Percentiles rank a stretch among this genome's conserved stretches.
Conservation (phyloP, 2,113 vertebrate species). For the Mustela nigripes region DNA sequence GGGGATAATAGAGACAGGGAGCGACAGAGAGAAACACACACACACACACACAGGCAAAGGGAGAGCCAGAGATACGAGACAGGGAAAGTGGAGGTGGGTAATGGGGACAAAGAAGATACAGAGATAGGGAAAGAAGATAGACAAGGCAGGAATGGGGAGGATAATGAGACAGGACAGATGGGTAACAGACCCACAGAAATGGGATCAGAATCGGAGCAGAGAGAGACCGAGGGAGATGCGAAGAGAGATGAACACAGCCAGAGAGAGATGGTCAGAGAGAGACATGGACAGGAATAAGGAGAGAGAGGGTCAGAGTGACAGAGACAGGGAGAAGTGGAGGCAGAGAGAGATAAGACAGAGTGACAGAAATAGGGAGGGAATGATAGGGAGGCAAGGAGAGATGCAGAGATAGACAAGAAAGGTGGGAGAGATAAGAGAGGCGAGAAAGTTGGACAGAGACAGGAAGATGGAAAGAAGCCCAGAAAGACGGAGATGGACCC, state of each 20-base stretch:
- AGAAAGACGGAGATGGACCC: constrained; percentile 1
- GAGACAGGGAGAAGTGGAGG: neutral
- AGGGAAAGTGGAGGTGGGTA: neutral
- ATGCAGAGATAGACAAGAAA: neutral
- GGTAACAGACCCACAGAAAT: neutral
- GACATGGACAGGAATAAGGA: neutral
- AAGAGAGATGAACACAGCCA: neutral
- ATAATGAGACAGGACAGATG: neutral
- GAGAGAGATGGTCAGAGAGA: constrained; percentile 44
- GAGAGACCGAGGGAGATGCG: neutral
- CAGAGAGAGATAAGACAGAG: neutral
- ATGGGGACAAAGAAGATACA: constrained; percentile 6
- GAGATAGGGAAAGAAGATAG: neutral
- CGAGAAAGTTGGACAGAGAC: constrained; percentile 49
- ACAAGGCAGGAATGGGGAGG: neutral
- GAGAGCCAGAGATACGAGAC: neutral
- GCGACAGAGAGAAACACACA: neutral
- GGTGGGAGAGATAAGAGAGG: neutral
- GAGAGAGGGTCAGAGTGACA: constrained; percentile 40
- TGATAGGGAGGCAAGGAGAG: neutral
- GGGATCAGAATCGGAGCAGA: neutral
- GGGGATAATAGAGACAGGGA: neutral
- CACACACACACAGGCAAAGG: neutral
- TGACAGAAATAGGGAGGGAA: neutral
- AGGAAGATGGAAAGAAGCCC: neutral